Conservation (phyloP, 2,888 invertebrate genomes). For the Cryptocheilus praepositus region DNA sequence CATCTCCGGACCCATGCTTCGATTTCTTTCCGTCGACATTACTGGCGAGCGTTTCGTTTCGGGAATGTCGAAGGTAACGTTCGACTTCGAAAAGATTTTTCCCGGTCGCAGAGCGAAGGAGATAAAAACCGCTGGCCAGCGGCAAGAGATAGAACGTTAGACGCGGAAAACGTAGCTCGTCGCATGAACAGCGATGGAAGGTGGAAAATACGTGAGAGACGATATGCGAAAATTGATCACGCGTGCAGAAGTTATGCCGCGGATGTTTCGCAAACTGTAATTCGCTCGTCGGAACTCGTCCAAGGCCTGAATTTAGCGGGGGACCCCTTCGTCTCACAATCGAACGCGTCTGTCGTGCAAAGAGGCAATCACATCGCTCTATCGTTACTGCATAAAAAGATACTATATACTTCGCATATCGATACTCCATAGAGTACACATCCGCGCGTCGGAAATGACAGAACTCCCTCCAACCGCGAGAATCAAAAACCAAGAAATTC, state of each 20-base stretch:
- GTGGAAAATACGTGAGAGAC: background rate
- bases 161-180: conserved; percentile 4
- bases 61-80: conserved; percentile 11
- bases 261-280: conserved; percentile 13
- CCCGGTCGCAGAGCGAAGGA: conserved; percentile 5
- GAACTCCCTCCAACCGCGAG: background rate
- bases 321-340: too few species aligned
- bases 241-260: conserved; percentile 21
- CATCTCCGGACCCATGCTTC: conserved; percentile 2
- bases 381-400: too few species aligned
- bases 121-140: conserved; percentile 18
- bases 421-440: background rate
- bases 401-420: too few species aligned
- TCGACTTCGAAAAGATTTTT: conserved; percentile 5
- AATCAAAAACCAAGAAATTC: too few species aligned
- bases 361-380: too few species aligned
- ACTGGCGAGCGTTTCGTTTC: conserved; percentile 2
- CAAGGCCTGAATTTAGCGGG: too few species aligned
- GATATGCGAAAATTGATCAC: conserved; percentile 5
- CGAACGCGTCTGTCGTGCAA: too few species aligned
- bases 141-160: conserved; percentile 5
- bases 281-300: background rate
- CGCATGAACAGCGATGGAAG: background rate
- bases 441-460: background rate
- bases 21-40: conserved; percentile 16